phyloP scores from a whole-genome alignment of 2,797 vertebrate species.

The Parauchenoglanis ngamensis region DNA sequence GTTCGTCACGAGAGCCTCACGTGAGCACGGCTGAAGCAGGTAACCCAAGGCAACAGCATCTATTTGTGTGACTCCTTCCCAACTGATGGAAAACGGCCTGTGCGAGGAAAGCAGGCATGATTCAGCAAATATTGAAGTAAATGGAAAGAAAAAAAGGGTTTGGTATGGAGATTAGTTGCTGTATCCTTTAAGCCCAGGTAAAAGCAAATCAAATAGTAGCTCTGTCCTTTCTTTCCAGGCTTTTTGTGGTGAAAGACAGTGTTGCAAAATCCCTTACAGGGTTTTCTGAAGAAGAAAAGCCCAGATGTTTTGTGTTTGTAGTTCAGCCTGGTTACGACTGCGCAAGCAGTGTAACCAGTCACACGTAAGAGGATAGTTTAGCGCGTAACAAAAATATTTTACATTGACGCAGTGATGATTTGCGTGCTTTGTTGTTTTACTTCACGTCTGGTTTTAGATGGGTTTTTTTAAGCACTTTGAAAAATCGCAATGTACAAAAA shows the following conservation, averaged over 20 bases:
- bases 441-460: too few relatives aligned
- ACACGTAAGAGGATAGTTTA: not conserved
- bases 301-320: not conserved
- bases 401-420: not conserved
- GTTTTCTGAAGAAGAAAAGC: not conserved
- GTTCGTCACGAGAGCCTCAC: conserved; percentile 23
- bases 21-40: conserved; percentile 62
- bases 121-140: conserved; percentile 38
- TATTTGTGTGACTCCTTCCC: conserved; percentile 69
- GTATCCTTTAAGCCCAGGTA: not conserved
- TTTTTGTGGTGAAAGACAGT: not conserved
- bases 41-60: conserved; percentile 65
- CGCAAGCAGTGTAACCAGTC: not conserved
- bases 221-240: not conserved
- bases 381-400: not conserved
- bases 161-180: not conserved
- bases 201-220: not conserved
- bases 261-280: not conserved
- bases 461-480: too few relatives aligned
- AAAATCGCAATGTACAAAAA: not conserved
- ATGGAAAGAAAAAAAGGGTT: not conserved
- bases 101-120: conserved; percentile 31
- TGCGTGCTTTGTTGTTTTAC: not conserved
- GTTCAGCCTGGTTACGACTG: not conserved
- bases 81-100: conserved; percentile 29